phyloP scores from a whole-genome alignment of 2,797 vertebrate species.

The Bradypus variegatus region DNA sequence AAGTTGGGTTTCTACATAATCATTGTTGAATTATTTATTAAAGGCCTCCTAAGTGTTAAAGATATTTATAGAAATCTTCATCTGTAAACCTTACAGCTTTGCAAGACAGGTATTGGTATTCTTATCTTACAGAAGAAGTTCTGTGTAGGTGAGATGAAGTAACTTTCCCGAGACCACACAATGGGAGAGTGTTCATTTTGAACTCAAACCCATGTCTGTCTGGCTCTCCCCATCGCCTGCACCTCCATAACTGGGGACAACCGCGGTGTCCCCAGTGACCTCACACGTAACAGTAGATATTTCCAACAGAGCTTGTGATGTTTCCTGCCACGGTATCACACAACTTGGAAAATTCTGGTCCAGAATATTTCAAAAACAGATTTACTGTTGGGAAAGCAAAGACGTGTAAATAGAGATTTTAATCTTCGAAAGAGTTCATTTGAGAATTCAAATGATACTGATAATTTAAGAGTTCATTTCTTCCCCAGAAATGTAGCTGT shows the following conservation, averaged over 20 bases:
- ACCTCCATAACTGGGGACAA: rapidly evolving
- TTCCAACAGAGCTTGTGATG: neutral
- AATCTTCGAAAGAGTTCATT: neutral
- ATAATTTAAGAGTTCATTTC: neutral
- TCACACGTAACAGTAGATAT: rapidly evolving
- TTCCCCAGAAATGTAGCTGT: neutral
- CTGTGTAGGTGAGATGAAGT: neutral
- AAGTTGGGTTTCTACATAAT: neutral
- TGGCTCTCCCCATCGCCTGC: too few species aligned
- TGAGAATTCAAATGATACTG: neutral
- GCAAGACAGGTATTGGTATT: neutral
- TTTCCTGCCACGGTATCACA: neutral
- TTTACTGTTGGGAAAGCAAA: neutral
- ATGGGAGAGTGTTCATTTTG: neutral
- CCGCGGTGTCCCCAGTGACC: rapidly evolving
- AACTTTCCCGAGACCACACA: neutral
- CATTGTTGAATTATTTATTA: neutral
- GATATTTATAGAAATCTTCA: neutral
- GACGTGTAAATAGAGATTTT: neutral
- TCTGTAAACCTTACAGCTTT: neutral
- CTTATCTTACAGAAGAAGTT: neutral
- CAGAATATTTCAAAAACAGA: neutral
- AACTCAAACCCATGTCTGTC: too few species aligned
- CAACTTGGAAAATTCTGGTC: neutral
- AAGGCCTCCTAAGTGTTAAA: neutral